Evolutionary conservation across 2,113 vertebrate genomes (phyloP), one percentile per base, ranked within the genome.

Genomic region (Empidonax alnorum): DNA sequence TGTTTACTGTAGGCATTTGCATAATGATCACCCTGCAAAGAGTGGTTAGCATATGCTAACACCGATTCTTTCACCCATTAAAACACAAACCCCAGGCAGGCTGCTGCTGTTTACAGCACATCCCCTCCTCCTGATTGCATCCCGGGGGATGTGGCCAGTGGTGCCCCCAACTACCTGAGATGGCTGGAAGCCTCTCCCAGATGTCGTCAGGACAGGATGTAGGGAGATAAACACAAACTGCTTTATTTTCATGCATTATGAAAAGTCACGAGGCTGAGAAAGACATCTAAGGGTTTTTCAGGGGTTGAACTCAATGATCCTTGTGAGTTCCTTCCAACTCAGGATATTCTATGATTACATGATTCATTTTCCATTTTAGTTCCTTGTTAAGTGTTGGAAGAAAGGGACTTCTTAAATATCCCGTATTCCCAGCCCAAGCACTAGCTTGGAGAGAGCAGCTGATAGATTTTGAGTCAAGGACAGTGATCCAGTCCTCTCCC

Each of bases 1-100:
- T 96, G 87, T 82, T 97, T 94, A 94, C 94, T 95, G 96, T 92
- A 79, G 96, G 95, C 95, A 81, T 97, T 97, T 97, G 92, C 93
- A 95, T 95, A 95, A 93, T 88, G 93, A 95, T 94, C 90, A 77
- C 84, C 94, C 88, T 91, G 93, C 87, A 20, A 93, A 73, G 73
- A 93, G 91, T 35, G 89, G 97, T 98, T 97, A 96, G 91, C 94
- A 95, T 95, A 69, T 74, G 88, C 86, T 96, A 96, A 96, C 68
- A 59, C 19, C 35, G 10, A 27, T 59, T 66, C 85, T 89, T 74
- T 91, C 96, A 96, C 90, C 92, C 35, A 27, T 95, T 66, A 87
- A 92, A 86, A 71, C 42, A 74, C 96, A 90, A 75, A 71, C 18
- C 67, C 16, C 42, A n/a, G 3, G 37, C 92, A 84, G 79, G 81